Evolutionary conservation across 2,888 invertebrate species (phyloP).

Genomic region (Hyles lineata): DNA sequence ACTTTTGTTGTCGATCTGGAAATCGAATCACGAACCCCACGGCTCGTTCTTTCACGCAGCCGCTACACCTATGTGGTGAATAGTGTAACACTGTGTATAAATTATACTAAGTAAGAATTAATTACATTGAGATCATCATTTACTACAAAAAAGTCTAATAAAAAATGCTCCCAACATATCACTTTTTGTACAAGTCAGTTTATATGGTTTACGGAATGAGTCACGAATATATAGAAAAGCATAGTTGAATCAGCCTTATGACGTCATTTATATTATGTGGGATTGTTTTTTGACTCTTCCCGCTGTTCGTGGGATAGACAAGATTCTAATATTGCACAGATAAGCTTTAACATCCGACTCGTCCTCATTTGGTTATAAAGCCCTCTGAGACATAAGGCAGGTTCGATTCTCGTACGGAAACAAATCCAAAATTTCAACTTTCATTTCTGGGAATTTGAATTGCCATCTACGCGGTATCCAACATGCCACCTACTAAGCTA

Average conservation of each 20-base stretch:
- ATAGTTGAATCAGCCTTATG: neutral
- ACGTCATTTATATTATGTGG: neutral
- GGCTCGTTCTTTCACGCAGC: too few relatives aligned
- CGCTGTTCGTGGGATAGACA: neutral
- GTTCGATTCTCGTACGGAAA: too few relatives aligned
- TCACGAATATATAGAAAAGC: slow-evolving; percentile 16
- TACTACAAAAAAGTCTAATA: neutral
- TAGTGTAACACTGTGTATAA: neutral
- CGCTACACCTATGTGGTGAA: too few relatives aligned
- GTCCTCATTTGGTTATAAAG: too few relatives aligned
- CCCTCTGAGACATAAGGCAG: too few relatives aligned
- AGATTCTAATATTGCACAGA: too few relatives aligned
- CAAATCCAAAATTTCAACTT: too few relatives aligned
- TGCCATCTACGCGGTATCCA: neutral
- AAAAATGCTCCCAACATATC: slow-evolving; percentile 9
- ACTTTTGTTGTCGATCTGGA: too few relatives aligned
- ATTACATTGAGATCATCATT: neutral
- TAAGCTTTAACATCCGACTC: too few relatives aligned
- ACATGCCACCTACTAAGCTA: neutral
- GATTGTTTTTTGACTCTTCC: neutral
- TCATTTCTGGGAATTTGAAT: neutral
- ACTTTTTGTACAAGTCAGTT: slow-evolving; percentile 9
- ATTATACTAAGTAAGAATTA: neutral
- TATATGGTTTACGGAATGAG: neutral
- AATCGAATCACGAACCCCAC: too few relatives aligned